Evolutionary conservation across 2,888 invertebrate genomes (phyloP).

Genomic region (Alcis repandata): DNA sequence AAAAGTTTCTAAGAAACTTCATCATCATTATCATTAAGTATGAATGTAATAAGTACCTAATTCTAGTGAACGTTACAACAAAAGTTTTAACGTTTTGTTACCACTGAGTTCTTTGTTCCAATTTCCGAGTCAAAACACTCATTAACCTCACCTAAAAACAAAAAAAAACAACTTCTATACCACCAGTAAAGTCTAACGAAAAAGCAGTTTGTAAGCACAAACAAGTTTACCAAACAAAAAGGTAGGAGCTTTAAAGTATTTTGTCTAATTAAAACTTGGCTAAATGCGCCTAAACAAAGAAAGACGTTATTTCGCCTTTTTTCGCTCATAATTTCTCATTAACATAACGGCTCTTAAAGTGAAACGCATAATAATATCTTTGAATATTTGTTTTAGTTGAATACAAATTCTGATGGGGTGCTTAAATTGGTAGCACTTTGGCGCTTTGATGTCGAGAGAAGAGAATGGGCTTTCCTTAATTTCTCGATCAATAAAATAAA

Average conservation of each 20-base stretch:
- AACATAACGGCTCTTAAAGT: conserved; percentile 25
- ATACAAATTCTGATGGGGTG: conserved; percentile 27
- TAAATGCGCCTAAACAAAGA: conserved; percentile 41
- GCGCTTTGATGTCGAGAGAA: conserved; percentile 10
- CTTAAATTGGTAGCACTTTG: conserved; percentile 2
- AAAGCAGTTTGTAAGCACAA: conserved; percentile 42
- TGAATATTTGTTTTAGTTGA: conserved; percentile 25
- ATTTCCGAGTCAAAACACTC: conserved; percentile 1
- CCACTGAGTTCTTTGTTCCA: background rate
- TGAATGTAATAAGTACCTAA: too few relatives aligned
- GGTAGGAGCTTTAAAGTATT: conserved; percentile 43
- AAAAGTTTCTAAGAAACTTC: too few relatives aligned
- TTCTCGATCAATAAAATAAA: background rate
- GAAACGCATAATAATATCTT: conserved; percentile 25
- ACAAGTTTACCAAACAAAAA: conserved; percentile 45
- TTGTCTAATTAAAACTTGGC: conserved; percentile 47
- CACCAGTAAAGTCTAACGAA: conserved; percentile 36
- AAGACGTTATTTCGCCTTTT: conserved; percentile 28
- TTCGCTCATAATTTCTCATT: conserved; percentile 32
- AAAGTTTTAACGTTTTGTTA: background rate
- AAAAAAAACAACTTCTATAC: conserved; percentile 15
- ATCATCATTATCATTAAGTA: too few relatives aligned
- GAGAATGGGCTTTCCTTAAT: conserved; percentile 2
- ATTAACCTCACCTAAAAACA: conserved; percentile 8
- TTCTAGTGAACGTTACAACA: background rate